Evolutionary conservation across 2,113 vertebrate species (phyloP).

Genomic region (Pteronura brasiliensis): DNA sequence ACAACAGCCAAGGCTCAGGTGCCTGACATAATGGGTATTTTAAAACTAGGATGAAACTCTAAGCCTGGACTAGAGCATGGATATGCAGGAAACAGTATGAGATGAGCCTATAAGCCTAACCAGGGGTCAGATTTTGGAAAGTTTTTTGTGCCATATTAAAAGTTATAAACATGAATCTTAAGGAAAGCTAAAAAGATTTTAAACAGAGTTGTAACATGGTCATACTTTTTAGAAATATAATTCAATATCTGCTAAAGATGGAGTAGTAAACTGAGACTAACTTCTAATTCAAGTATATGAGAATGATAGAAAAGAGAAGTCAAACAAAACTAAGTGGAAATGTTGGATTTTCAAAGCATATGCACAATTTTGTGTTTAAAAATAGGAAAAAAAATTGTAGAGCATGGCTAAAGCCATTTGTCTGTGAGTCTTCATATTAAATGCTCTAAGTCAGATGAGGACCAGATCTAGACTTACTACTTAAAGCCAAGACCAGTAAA

Average conservation of each 20-base stretch:
- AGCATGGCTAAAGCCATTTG: not conserved
- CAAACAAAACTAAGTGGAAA: not conserved
- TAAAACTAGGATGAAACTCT: not conserved
- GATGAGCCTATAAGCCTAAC: not conserved
- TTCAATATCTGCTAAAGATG: not conserved
- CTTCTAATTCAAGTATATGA: not conserved
- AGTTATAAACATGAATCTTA: not conserved
- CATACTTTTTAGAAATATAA: not conserved
- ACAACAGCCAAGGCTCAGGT: not conserved
- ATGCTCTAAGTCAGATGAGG: not conserved
- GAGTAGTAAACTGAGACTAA: not conserved
- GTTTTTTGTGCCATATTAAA: not conserved
- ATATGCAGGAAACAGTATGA: not conserved
- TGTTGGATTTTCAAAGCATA: not conserved
- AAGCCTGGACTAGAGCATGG: not conserved
- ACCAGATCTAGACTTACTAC: not conserved
- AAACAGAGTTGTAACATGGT: not conserved
- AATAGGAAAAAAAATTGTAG: not conserved
- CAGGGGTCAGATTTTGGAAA: no score
- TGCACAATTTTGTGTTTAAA: not conserved
- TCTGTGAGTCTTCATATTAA: not conserved
- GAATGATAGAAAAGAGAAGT: conserved; percentile 2
- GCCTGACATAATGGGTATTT: not conserved
- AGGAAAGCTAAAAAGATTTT: not conserved
- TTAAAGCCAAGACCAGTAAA: not conserved